Conservation (phyloP, 2,888 invertebrate genomes). For the Ptilodon capucinus region DNA sequence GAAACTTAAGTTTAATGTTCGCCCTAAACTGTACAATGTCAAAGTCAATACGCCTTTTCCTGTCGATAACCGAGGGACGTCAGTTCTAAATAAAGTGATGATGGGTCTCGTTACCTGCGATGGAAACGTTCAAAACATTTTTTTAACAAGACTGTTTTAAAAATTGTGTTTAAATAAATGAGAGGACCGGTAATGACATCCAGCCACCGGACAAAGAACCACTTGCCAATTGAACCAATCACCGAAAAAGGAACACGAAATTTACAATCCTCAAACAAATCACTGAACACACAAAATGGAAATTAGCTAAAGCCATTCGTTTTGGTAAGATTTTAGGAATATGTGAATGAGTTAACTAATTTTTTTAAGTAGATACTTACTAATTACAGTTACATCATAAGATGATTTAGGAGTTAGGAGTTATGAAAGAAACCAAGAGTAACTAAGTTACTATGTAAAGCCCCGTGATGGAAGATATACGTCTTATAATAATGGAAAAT, state of each 20-base stretch:
- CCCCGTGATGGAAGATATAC: no score
- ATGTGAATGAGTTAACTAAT: background rate
- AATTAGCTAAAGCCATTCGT: background rate
- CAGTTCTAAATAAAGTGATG: constrained; percentile 38
- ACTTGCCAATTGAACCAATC: background rate
- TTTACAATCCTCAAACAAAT: background rate
- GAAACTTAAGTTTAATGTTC: constrained; percentile 50
- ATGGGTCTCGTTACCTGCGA: constrained; percentile 14
- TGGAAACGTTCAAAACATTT: background rate
- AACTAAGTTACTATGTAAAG: no score
- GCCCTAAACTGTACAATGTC: constrained; percentile 49
- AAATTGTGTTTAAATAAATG: background rate
- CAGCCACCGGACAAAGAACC: background rate
- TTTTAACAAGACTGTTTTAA: constrained; percentile 7
- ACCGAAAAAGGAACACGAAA: background rate
- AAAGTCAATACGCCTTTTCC: constrained; percentile 40
- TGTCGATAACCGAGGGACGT: constrained; percentile 36
- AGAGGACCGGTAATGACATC: background rate
- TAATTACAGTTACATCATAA: no score
- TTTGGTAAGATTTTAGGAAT: background rate
- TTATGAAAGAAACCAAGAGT: no score
- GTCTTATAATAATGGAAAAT: no score
- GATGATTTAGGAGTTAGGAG: background rate
- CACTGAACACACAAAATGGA: background rate
- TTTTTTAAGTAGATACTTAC: no score